Conservation (phyloP, 2,888 invertebrate genomes). For the Campoletis raptor region DNA sequence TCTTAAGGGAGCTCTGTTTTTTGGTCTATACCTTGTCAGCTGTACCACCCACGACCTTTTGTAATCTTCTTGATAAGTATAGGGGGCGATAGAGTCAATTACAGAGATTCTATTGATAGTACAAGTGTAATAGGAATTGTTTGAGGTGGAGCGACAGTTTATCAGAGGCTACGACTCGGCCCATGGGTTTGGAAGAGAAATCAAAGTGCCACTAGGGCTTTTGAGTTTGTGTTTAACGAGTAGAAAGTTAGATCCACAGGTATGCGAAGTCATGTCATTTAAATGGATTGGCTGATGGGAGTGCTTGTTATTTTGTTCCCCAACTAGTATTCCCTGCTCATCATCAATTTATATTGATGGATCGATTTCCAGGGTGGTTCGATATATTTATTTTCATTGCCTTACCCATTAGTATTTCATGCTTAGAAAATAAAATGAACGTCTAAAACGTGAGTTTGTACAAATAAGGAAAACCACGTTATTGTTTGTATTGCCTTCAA, state of each 20-base stretch:
- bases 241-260: neutral
- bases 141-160: neutral
- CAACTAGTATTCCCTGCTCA: neutral
- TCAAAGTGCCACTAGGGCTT: neutral
- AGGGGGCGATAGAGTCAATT: neutral
- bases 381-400: neutral
- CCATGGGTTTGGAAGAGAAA: neutral
- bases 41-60: neutral
- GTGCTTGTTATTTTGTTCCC: neutral
- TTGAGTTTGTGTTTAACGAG: neutral
- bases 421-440: neutral
- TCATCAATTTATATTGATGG: neutral
- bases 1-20: neutral
- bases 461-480: neutral
- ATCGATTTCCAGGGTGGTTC: neutral
- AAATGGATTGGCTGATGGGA: neutral
- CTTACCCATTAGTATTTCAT: neutral
- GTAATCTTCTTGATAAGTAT: neutral
- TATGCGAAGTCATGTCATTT: neutral
- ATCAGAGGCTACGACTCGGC: neutral
- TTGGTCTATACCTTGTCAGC: neutral
- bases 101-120: neutral
- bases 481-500: neutral
- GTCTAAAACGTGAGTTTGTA: neutral
- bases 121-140: neutral